Conservation (phyloP, 2,888 invertebrate genomes). For the Neelides folsomi region DNA sequence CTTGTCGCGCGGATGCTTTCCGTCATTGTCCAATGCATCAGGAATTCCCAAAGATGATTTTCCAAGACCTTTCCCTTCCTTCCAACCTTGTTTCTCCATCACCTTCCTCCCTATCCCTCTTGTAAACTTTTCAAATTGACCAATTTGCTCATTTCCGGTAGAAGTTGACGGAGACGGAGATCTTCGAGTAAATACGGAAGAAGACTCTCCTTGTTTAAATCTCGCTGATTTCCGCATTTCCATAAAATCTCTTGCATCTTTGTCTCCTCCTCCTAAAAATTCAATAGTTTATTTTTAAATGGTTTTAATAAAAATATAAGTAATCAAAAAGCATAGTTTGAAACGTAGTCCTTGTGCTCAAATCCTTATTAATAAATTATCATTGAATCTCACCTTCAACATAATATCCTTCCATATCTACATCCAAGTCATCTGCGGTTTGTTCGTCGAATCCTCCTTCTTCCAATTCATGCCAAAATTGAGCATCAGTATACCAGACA, state of each 20-base stretch:
- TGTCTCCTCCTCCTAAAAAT: slow-evolving; percentile 38
- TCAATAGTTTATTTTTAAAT: not conserved
- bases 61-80: slow-evolving; percentile 42
- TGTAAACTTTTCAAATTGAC: slow-evolving; percentile 40
- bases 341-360: too few relatives aligned
- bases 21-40: slow-evolving; percentile 25
- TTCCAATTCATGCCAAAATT: slow-evolving; percentile 41
- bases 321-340: not conserved
- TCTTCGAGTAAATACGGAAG: too few relatives aligned
- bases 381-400: slow-evolving; percentile 34
- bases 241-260: slow-evolving; percentile 41
- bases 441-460: slow-evolving; percentile 44
- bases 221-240: slow-evolving; percentile 37
- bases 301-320: not conserved
- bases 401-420: slow-evolving; percentile 44
- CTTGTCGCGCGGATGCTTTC: slow-evolving; percentile 24
- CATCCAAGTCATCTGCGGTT: slow-evolving; percentile 46
- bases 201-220: slow-evolving; percentile 25
- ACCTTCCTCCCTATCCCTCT: slow-evolving; percentile 41
- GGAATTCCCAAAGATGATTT: slow-evolving; percentile 21
- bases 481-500: slow-evolving; percentile 46
- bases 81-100: slow-evolving; percentile 43
- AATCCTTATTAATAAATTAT: too few relatives aligned
- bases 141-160: slow-evolving; percentile 23
- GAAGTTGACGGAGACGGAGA: slow-evolving; percentile 9